A percentile compares a stretch with the other conserved stretches of the same genome.
Conservation (phyloP, 2,888 invertebrate species). For the Tanypteryx hageni region DNA sequence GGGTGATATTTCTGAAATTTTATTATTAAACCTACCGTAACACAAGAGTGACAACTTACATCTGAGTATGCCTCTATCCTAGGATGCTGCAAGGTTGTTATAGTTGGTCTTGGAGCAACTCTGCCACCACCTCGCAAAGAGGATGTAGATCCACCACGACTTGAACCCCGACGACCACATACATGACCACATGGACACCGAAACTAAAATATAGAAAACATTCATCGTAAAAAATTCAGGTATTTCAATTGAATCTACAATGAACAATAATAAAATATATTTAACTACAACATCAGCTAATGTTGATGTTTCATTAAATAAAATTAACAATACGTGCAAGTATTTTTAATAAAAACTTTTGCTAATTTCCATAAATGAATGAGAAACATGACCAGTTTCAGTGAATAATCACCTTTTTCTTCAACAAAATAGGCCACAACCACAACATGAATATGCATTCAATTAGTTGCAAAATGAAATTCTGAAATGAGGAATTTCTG, state of each 20-base stretch:
- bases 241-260: background rate
- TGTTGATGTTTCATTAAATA: background rate
- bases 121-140: constrained; percentile 23
- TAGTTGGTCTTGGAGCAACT: background rate
- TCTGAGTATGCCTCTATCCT: background rate
- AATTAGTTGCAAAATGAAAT: too few species aligned
- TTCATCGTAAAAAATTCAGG: background rate
- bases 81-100: background rate
- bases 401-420: too few species aligned
- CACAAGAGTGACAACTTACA: background rate
- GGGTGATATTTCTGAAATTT: background rate
- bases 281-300: background rate
- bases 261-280: background rate
- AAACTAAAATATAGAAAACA: constrained; percentile 60
- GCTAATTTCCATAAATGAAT: background rate
- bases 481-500: too few species aligned
- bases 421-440: background rate
- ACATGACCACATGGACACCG: constrained; percentile 78
- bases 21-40: too few species aligned
- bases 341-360: too few species aligned
- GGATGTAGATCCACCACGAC: background rate
- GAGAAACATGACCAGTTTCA: too few species aligned
- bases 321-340: too few species aligned
- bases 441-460: background rate
- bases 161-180: constrained; percentile 72